These are phyloP conservation scores for Babyrousa celebensis DNA, from an alignment of 2,797 vertebrate species.

Conservation along the genomic window DNA sequence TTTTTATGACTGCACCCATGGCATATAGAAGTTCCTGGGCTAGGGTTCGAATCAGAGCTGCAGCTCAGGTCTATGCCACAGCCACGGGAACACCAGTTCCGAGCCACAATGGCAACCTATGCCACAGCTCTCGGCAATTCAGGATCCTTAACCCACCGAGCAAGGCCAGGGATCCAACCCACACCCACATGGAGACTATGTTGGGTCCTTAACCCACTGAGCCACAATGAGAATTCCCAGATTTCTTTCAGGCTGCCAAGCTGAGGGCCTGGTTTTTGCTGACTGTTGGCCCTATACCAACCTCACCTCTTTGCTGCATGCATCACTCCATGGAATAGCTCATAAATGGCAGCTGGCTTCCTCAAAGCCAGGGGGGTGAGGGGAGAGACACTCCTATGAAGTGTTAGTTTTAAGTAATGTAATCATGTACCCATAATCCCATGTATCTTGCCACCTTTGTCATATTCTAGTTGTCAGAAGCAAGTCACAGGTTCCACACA, in stretches of 20 bases:
- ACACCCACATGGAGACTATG: too few species aligned
- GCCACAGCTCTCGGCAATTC: too few species aligned
- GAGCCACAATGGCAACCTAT: too few species aligned
- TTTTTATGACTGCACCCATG: too few species aligned
- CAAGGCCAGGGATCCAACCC: too few species aligned
- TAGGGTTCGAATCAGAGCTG: too few species aligned
- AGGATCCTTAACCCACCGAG: too few species aligned
- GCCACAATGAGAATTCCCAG: too few species aligned
- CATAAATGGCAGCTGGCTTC: not conserved
- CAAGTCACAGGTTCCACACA: not conserved
- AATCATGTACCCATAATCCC: not conserved
- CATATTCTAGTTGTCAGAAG: not conserved
- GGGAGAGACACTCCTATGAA: not conserved
- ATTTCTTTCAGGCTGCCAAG: not conserved
- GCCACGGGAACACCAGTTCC: too few species aligned
- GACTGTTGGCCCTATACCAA: not conserved
- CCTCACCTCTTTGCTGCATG: not conserved
- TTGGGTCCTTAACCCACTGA: too few species aligned
- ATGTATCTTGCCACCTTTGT: not conserved
- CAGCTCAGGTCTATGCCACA: too few species aligned
- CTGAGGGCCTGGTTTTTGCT: not conserved
- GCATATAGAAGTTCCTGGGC: too few species aligned
- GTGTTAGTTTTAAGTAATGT: not conserved
- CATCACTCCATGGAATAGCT: not conserved
- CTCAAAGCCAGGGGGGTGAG: not conserved